Evolutionary conservation across 2,797 vertebrate species (phyloP), one percentile per base, ranked within the genome.

Genomic region (Notolepis coatsorum): DNA sequence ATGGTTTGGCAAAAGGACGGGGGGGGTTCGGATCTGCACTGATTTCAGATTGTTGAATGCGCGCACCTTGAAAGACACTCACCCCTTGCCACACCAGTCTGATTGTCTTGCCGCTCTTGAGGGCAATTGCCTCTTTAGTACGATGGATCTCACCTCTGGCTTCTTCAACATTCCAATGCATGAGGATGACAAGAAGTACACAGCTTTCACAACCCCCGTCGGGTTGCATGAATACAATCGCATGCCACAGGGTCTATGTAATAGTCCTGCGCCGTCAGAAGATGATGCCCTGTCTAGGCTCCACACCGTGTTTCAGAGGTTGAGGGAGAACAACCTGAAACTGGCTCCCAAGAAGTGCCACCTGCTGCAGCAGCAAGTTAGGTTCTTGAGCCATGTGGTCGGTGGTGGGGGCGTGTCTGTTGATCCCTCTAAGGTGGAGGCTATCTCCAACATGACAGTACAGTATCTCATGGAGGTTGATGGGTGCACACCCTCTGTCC

Each of bases 21-120:
- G 8, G 30, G 56, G 0, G 3, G n/a, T 76, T 12, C 2, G 52
- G 2, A 41, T 57, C 0, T 69, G 46, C 18, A 66, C 47, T 0
- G 56, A 77, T 4, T 73, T 73, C 21, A 38, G 49, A 7, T 72
- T 60, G 64, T 12, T 78, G 6, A 78, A 78, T 43, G 63, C 63
- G 0, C n/a, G 38, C 2, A 77, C 70, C 0, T 5, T 66, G 0
- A n/a, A n/a, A n/a, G n/a, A n/a, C n/a, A n/a, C n/a, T n/a, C n/a
- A n/a, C n/a, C n/a, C n/a, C n/a, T n/a, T 70, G 2, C 41, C 56
- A 1, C 61, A 59, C 27, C 59, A 68, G n/a, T n/a, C n/a, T n/a
- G n/a, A 64, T 17, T 54, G 59, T 24, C 1, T 58, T 7, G 54
- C 60, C 33, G 55, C 60, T 0, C 10, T 63, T 0, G 17, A 33